phyloP scores from a whole-genome alignment of 1,140 invertebrate species.

The Sesamia nonagrioides region DNA sequence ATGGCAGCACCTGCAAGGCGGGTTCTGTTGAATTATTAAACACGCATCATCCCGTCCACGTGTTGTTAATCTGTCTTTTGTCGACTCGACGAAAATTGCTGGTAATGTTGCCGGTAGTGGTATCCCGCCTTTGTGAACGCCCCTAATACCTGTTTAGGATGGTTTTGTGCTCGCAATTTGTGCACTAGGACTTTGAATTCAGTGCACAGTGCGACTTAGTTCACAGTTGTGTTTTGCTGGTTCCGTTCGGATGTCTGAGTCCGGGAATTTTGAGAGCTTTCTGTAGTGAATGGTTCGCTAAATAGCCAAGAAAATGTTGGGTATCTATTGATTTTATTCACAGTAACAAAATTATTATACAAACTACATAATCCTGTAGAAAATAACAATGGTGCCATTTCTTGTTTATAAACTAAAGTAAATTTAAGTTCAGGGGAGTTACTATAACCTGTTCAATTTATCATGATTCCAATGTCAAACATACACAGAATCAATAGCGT shows the following conservation, averaged over 20 bases:
- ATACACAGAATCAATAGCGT: too few relatives aligned
- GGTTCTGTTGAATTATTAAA: conserved; percentile 74
- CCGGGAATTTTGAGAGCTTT: background rate
- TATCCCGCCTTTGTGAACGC: conserved; percentile 35
- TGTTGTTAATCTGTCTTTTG: conserved; percentile 78
- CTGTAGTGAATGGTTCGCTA: background rate
- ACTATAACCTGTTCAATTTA: too few relatives aligned
- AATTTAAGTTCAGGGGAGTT: too few relatives aligned
- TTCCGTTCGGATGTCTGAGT: background rate
- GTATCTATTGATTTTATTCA: too few relatives aligned
- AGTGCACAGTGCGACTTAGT: conserved; percentile 16
- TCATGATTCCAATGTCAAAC: too few relatives aligned
- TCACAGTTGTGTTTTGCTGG: background rate
- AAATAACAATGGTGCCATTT: too few relatives aligned
- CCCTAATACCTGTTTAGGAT: conserved; percentile 44
- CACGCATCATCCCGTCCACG: conserved; percentile 59
- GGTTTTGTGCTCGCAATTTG: conserved; percentile 35
- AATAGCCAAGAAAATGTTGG: background rate
- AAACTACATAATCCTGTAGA: too few relatives aligned
- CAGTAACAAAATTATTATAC: too few relatives aligned
- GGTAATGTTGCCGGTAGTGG: conserved; percentile 51
- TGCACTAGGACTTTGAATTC: conserved; percentile 14
- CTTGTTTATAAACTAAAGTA: too few relatives aligned
- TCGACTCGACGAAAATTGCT: conserved; percentile 63
- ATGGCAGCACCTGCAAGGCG: background rate